These are phyloP conservation scores for Trypoxylon attenuatum DNA, from an alignment of 2,888 invertebrate genomes.

Conservation along the genomic window DNA sequence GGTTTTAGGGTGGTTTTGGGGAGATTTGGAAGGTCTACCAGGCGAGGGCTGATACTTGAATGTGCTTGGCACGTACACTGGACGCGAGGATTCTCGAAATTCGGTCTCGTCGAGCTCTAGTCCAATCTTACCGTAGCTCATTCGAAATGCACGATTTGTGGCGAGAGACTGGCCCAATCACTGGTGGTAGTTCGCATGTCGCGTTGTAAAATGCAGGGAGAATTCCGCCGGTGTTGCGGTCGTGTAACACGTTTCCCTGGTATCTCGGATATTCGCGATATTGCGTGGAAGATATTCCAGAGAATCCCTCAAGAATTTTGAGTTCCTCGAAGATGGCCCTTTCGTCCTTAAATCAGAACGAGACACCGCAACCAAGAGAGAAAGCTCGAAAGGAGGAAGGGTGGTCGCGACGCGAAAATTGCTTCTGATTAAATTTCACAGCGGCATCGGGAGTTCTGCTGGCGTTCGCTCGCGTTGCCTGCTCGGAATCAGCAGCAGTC, in stretches of 20 bases:
- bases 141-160: slow-evolving; percentile 36
- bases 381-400: neutral
- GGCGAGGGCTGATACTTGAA: too few species aligned
- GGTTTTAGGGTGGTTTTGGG: too few species aligned
- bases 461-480: slow-evolving; percentile 20
- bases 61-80: neutral
- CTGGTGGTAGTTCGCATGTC: neutral
- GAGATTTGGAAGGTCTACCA: too few species aligned
- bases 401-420: slow-evolving; percentile 25
- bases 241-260: slow-evolving; percentile 22
- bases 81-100: neutral
- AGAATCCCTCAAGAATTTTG: neutral
- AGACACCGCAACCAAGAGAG: neutral
- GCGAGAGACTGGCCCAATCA: slow-evolving; percentile 25
- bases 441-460: slow-evolving; percentile 28
- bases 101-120: slow-evolving; percentile 6
- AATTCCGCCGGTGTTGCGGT: slow-evolving; percentile 22
- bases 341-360: too few species aligned
- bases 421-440: slow-evolving; percentile 24
- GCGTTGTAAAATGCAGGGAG: slow-evolving; percentile 23
- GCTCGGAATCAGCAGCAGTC: slow-evolving; percentile 43
- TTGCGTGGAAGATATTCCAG: slow-evolving; percentile 14
- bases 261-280: slow-evolving; percentile 30
- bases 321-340: neutral
- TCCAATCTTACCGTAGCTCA: slow-evolving; percentile 25